Conservation (phyloP, 92 coral and sea anemone genomes). For the Zoanthus sansibaricus region DNA sequence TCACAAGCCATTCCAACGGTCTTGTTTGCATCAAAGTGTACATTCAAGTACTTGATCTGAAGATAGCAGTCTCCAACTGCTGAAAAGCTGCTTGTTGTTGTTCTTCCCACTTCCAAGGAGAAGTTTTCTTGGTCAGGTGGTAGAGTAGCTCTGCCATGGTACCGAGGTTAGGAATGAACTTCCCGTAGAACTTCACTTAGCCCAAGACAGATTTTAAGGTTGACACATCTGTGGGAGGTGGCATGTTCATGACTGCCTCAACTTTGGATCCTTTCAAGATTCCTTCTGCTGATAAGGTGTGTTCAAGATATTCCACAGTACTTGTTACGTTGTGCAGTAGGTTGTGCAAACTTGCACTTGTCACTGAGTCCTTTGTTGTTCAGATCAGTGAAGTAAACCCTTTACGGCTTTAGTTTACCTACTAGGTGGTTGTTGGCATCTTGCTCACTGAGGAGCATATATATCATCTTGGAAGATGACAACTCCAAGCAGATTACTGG, state of each 20-base stretch:
- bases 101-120: not conserved
- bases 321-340: not conserved
- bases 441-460: not conserved
- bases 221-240: not conserved
- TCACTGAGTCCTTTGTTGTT: not conserved
- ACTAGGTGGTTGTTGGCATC: not conserved
- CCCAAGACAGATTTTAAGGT: not conserved
- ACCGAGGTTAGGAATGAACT: not conserved
- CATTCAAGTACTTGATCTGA: too few relatives aligned
- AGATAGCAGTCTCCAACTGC: not conserved
- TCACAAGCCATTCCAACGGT: too few relatives aligned
- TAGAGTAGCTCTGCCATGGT: not conserved
- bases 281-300: not conserved
- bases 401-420: too few relatives aligned
- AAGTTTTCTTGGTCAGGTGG: too few relatives aligned
- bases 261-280: not conserved
- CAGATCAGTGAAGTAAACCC: not conserved
- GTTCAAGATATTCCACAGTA: not conserved
- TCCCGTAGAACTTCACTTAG: not conserved
- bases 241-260: not conserved
- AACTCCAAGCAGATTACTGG: not conserved
- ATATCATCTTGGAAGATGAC: not conserved
- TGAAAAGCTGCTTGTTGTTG: not conserved
- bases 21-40: too few relatives aligned
- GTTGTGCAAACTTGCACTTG: not conserved